These are phyloP conservation scores for Chelonus insularis DNA, from an alignment of 1,140 invertebrate species.

Conservation along the genomic window DNA sequence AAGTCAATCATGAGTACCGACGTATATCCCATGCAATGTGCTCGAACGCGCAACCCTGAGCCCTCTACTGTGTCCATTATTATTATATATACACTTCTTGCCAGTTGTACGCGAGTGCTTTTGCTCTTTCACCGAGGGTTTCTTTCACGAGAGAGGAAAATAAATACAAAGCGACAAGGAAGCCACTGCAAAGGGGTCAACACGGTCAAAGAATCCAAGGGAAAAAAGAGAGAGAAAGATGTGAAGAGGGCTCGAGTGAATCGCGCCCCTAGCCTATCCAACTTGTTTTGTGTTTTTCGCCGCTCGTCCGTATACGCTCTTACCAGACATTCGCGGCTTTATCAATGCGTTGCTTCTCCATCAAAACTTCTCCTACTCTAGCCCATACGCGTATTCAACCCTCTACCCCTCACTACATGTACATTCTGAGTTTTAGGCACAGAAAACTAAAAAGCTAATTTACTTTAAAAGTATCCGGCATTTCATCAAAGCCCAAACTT, in stretches of 20 bases:
- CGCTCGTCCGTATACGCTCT: neutral
- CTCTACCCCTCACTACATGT: neutral
- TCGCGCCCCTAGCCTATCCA: neutral
- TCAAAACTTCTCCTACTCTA: neutral
- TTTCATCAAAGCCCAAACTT: constrained; percentile 19
- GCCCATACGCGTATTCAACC: neutral
- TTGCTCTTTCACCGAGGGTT: constrained; percentile 5
- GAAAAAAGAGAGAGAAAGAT: neutral
- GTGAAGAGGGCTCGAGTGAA: constrained; percentile 4
- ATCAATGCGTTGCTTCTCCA: too few species aligned
- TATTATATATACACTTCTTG: neutral
- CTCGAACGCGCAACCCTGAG: neutral
- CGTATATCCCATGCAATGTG: neutral
- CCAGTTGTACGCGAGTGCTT: neutral
- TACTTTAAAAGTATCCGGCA: constrained; percentile 58
- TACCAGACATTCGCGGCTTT: neutral
- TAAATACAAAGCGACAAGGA: constrained; percentile 16
- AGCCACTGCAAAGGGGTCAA: constrained; percentile 20
- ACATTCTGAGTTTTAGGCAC: constrained; percentile 28
- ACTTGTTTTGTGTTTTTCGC: constrained; percentile 20
- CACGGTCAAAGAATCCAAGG: constrained; percentile 12
- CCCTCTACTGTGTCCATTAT: neutral
- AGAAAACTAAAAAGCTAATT: constrained; percentile 62
- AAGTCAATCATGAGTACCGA: constrained; percentile 23
- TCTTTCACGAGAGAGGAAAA: constrained; percentile 5